These are phyloP conservation scores for Papilio dardanus DNA, from an alignment of 1,140 invertebrate species.

Conservation along the genomic window DNA sequence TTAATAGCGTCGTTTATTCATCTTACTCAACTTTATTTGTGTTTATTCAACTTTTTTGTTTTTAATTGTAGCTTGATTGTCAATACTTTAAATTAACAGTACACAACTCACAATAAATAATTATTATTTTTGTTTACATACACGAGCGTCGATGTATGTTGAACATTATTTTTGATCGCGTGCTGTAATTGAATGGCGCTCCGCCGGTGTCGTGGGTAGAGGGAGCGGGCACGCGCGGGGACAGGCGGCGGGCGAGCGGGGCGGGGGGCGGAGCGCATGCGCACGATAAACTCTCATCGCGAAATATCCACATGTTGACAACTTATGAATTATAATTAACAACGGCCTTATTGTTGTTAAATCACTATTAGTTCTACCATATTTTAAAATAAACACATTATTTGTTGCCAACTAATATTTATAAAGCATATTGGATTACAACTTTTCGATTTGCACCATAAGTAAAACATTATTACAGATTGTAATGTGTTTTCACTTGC, in stretches of 20 bases:
- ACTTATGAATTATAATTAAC: conserved; percentile 74
- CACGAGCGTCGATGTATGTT: conserved; percentile 64
- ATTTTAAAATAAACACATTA: background rate
- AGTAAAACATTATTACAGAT: no score
- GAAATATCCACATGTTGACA: conserved; percentile 75
- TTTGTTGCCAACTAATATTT: background rate
- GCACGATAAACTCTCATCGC: conserved; percentile 66
- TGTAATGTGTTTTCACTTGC: no score
- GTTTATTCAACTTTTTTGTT: background rate
- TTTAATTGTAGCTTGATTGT: background rate
- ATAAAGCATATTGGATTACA: no score
- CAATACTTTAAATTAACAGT: background rate
- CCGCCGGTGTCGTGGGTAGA: conserved; percentile 50
- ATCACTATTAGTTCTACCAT: conserved; percentile 37
- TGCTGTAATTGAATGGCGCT: conserved; percentile 42
- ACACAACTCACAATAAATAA: background rate
- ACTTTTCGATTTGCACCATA: no score
- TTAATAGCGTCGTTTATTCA: background rate
- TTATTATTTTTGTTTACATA: conserved; percentile 33
- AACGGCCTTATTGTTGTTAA: conserved; percentile 51
- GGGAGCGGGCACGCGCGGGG: conserved; percentile 67
- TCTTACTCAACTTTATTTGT: background rate
- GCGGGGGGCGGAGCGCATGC: conserved; percentile 63
- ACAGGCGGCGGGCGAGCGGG: conserved; percentile 66
- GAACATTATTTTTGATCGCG: conserved; percentile 46